Evolutionary conservation across 2,797 vertebrate genomes (phyloP), one percentile per base, ranked within the genome.

Genomic region (Lepilemur septentrionalis): DNA sequence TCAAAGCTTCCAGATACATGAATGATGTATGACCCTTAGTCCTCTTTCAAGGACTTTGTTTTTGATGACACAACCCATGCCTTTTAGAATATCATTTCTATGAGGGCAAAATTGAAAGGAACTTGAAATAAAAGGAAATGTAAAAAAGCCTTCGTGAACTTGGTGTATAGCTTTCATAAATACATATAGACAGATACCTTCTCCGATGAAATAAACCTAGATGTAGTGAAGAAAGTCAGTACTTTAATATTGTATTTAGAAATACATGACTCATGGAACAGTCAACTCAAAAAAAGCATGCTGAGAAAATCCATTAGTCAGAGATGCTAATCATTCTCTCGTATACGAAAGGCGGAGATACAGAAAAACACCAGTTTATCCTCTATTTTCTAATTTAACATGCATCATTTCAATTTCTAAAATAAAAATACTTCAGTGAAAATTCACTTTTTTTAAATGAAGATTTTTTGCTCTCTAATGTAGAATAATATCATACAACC

Each of bases 231-330:
- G 57, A 75, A 94, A 89, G 32, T 43, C 52, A 81, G n/a, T 6
- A 46, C 69, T 79, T 83, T 13, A 55, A 32, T 89, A 78, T 59
- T 84, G 75, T 92, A 88, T 95, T 94, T 93, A 91, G 76, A 69
- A 93, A 94, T 38, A 43, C 17, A 43, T 32, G 69, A 94, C 48
- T 91, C 72, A 88, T 20, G 22, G 41, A 91, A 87, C 2, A 76
- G 50, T 76, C 83, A 81, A 65, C 32, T 70, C 82, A 13, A 79
- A 89, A 65, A 4, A 79, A 82, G n/a, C 41, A 3, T 41, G 73
- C 46, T 48, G 41, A 55, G 82, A 89, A 96, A 94, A 95, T 48
- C 70, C 72, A 73, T 50, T 72, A 43, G 57, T 67, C 65, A 70
- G 80, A 73, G 46, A 63, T 52, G 67, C 83, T 65, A 35, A 72